Base-by-base conservation (phyloP, 2,797 vertebrate species). In the Falco concolor region DNA sequence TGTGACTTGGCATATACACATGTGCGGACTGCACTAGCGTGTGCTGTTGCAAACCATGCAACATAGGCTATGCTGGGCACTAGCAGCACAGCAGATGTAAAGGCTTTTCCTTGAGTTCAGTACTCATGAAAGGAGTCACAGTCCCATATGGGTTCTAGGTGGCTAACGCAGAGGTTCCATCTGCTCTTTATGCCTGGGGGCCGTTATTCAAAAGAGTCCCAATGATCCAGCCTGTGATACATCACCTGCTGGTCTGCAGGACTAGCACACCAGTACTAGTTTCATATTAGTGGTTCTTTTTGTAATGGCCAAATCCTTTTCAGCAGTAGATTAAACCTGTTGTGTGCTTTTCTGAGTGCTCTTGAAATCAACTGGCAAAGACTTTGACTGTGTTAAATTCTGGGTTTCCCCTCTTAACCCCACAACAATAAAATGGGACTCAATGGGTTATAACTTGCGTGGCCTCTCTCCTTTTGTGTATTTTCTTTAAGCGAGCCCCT, bases 1-100 rank as follows among this genome's bases (percentile, higher is more conserved):
- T 9, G 2, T 25, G 57, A 1, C 1, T 79, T 59, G 19, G 49
- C 42, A 40, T 16, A 60, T 22, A 5, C 1, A 23, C 2, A 0
- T 2, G 7, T 59, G 19, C 78, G 40, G 61, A 20, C 36, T 44
- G 65, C 47, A 5, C 17, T 49, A 5, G 25, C 22, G 54, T 32
- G n/a, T 40, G 63, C n/a, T 85, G 36, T 74, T 69, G 45, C 42
- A 75, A 34, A 44, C 13, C 17, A 3, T 5, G 34, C 30, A 44
- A 1, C 3, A 3, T 13, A 1, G 40, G n/a, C 2, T 49, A 0
- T 7, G 20, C 65, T 40, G 47, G 54, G 42, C 34, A 30, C 20
- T 13, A 30, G 64, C 34, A 54, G 42, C 38, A 45, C 47, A 38
- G 38, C 47, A 59, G 27, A 7, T 16, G 6, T 14, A 8, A 67